Base-by-base conservation (phyloP, 1,140 invertebrate species). In the Chironomus striatipennis region DNA sequence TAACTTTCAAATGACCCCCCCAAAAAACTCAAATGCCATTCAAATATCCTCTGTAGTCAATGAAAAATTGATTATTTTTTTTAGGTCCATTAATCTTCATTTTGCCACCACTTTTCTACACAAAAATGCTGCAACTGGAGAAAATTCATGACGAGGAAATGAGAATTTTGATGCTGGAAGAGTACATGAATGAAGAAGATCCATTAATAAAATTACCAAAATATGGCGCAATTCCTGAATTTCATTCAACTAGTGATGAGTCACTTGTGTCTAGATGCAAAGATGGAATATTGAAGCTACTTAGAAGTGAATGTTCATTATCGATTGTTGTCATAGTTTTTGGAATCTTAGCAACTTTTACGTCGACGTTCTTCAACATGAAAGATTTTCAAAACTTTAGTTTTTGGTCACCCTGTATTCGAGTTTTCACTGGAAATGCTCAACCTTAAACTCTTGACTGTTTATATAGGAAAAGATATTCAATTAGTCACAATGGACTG, bases 21-120 rank as follows among this genome's bases (percentile, higher is more conserved):
- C n/a, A n/a, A n/a, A 34, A 34, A 34, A 34, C 1, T 34, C 5
- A 34, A 34, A 34, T 34, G 24, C 5, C 24, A 34, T 34, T 34
- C 5, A 5, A 34, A 34, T 2, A 34, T 34, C 5, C 5, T 34
- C 24, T 5, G 5, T 34, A 1, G 2, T 34, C 24, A 34, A 34
- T 34, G 24, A 34, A 34, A 1, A 34, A 34, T 34, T 34, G 24
- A 34, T 34, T 34, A 34, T 34, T 34, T 34, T 34, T 34, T 34
- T 34, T 34, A 0, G 91, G 93, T 0, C 93, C 93, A 0, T 80
- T 96, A 7, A 89, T 95, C 75, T 95, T 95, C 76, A 86, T 97
- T 17, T 86, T 96, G 21, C 95, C 95, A 0, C 91, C 93, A 0
- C 76, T 97, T 18, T 90, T 96, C 76, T 96, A 96, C 79, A 79